Evolutionary conservation across 2,888 invertebrate species (phyloP), one percentile per base, ranked within the genome.

Genomic region (Xestia ashworthii): DNA sequence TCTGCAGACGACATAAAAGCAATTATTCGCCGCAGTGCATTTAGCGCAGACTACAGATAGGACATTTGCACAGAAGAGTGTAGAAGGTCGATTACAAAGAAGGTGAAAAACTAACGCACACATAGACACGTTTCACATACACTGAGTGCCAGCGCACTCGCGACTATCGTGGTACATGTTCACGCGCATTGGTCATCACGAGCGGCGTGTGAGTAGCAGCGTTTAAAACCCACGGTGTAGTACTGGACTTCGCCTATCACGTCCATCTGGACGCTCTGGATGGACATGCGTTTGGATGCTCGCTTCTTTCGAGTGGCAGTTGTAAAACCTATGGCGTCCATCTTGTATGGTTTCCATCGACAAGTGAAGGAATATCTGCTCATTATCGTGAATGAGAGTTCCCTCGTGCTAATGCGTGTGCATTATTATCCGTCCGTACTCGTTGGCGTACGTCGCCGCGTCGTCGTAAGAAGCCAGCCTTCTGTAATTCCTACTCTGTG

Each of bases 11-110:
- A 75, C 77, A 76, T 81, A 68, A 81, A 78, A 88, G 81, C 81
- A 81, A 87, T 87, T 86, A 82, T 78, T 86, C 74, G 74, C 87
- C 85, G 79, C 88, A 87, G 72, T 87, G 83, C 85, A 87, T 85
- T 85, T 82, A 79, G 87, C 80, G 74, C 74, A 82, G 78, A 62
- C 72, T 80, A 84, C 70, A 76, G 78, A 80, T 80, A 87, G 68
- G 77, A 81, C 72, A 77, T 68, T 78, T 66, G 69, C 9, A 48
- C 14, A 73, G 64, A 55, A 48, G 41, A 32, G 3, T 64, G 1
- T 80, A 78, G 72, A 80, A 80, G 62, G 72, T 19, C 60, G 5
- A 16, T 41, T 60, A 5, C 2, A 75, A 50, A 14, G 0, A 48
- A 32, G 5, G 50, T 44, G n/a, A 12, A 22, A 41, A 5, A 32